Evolutionary conservation across 2,113 vertebrate species (phyloP), one percentile per base, ranked within the genome.

Genomic region (Nycticryphes semicollaris): DNA sequence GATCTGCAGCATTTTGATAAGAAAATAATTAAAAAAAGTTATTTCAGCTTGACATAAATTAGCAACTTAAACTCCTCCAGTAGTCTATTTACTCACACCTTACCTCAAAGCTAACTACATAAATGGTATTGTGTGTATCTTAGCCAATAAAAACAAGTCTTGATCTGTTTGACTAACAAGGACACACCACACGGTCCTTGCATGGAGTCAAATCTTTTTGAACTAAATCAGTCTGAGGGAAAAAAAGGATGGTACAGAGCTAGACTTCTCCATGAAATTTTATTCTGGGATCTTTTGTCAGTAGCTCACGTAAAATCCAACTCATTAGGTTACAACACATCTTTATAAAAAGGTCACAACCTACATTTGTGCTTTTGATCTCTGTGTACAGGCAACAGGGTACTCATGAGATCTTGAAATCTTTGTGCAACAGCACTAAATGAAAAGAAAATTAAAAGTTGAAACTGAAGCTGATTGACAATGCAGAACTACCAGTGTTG

Each of bases 321-420:
- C 0, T 43, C 16, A 39, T 5, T 3, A 21, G 8, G 4, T 72
- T 67, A 22, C 12, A 59, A 16, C 5, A 25, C 7, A 59, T 31
- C 47, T 83, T 88, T 50, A 63, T 41, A 19, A n/a, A n/a, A 50
- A 37, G 77, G 45, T 51, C 30, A 70, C 7, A 35, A 35, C 35
- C 51, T 68, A 5, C 14, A 41, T 79, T 80, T 76, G 3, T 60
- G 10, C 5, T 64, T 1, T 28, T 30, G 14, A 7, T 68, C 37
- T 83, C 27, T 63, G 37, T 0, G 0, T 4, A 21, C 12, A 79
- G 5, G 8, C 35, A 81, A 74, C 9, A 47, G 8, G 6, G 8
- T 33, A 75, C 7, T 45, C 10, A 35, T 3, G 51, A 75, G 31
- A 39, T 11, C 14, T 41, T 79, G 14, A 53, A 57, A 82, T 37